Evolutionary conservation across 2,797 vertebrate species (phyloP).

Genomic region (Mus minutoides): DNA sequence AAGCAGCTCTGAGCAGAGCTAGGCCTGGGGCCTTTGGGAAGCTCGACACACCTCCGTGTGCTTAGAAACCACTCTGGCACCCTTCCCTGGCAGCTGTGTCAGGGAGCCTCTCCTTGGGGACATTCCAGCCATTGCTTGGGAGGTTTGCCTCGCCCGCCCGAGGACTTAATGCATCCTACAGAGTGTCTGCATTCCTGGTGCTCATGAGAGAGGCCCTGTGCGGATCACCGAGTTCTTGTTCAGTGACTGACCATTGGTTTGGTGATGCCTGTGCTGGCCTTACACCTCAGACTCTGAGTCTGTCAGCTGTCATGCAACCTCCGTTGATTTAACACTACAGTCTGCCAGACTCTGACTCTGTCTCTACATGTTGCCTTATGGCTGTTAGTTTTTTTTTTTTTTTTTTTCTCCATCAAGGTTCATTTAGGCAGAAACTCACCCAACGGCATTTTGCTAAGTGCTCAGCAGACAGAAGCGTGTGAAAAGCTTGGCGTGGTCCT

Average conservation of each 20-base stretch:
- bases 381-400: background rate
- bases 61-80: background rate
- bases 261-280: background rate
- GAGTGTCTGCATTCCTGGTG: background rate
- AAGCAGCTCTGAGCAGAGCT: background rate
- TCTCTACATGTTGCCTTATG: background rate
- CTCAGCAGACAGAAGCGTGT: background rate
- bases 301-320: conserved; percentile 23
- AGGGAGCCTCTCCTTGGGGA: background rate
- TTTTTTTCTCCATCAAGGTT: background rate
- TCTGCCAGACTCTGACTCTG: background rate
- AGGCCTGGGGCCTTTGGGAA: background rate
- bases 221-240: background rate
- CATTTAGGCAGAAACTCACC: conserved; percentile 2
- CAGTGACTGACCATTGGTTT: background rate
- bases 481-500: background rate
- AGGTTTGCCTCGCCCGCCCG: background rate
- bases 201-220: background rate
- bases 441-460: background rate
- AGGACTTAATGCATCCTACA: background rate
- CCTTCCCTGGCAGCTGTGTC: background rate
- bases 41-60: background rate
- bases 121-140: conserved; percentile 43
- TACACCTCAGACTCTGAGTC: background rate
- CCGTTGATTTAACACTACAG: background rate